Evolutionary conservation across 2,797 vertebrate genomes (phyloP), one percentile per base, ranked within the genome.

Genomic region (Semotilus atromaculatus): DNA sequence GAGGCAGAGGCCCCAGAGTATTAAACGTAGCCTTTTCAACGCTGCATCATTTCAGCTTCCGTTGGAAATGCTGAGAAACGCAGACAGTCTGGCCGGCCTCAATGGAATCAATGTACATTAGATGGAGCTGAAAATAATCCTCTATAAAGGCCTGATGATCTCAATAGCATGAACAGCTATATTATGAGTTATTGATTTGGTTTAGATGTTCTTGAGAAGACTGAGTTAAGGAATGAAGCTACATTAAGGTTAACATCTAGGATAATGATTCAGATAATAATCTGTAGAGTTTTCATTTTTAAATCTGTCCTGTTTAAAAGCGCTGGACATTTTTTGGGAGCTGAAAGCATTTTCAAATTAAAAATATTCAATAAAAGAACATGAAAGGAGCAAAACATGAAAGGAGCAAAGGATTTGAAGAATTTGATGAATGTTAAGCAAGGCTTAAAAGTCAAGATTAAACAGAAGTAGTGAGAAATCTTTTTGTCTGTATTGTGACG

Each of bases 61-160:
- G 0, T 38, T 38, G 71, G 71, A 81, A 74, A 84, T 29, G 48
- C 51, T 34, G 53, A 75, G 53, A 83, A 85, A 71, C 18, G 64
- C 64, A 77, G 82, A 73, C 74, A 51, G 75, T 43, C 75, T 86
- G 75, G 64, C 58, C 45, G 8, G 21, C 48, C 29, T 73, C 76
- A 75, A 72, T 31, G 21, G 55, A 72, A 66, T 70, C 70, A 74
- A 75, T 58, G 79, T 71, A 67, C 84, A 86, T 86, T 75, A 82
- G 45, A 34, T n/a, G 0, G 36, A 16, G 75, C 68, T 72, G 45
- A 51, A 62, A 78, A 79, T 34, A 73, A 73, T 19, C 8, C 23
- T 55, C 38, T 70, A 62, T 48, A 84, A 40, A 55, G 58, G 71
- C 45, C 66, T 73, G n/a, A 84, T 78, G 40, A 80, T 73, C 31